Evolutionary conservation across 2,888 invertebrate genomes (phyloP), one percentile per base, ranked within the genome.

Genomic region (Philaethria dido): DNA sequence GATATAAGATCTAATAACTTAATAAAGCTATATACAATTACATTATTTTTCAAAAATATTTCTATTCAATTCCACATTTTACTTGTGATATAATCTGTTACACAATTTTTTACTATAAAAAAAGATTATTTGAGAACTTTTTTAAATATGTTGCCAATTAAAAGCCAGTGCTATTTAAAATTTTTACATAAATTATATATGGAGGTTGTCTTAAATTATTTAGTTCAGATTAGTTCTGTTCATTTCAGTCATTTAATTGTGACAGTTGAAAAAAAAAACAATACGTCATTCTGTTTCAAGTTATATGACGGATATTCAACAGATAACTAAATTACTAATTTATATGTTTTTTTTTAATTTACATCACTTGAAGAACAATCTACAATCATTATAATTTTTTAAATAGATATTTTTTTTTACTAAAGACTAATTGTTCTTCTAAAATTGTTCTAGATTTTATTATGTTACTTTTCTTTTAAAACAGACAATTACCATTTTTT

Each of bases 41-140:
- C n/a, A 0, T 33, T 29, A 0, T 52, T 29, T 29, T 52, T 29
- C 11, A 52, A 52, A 52, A 52, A 52, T 52, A 52, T 52, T 52
- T 52, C 29, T 52, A 52, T 29, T 52, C 52, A 52, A 52, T 52
- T 52, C 52, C 52, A 52, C 13, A 39, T 3, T 13, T 13, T 39
- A 13, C 39, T 13, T 39, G 9, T n/a, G n/a, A 8, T 16, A 44
- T 16, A 44, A 44, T 44, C 16, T 44, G 44, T 44, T 8, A 8
- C 13, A 39, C 2, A 2, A 11, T 39, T 39, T 39, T 39, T 39
- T 25, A 25, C 9, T 33, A 33, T 33, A 33, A 3, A 33, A 29
- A 29, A 29, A 33, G 4, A 1, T 8, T 8, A 8, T 33, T 8
- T 8, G 9, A 29, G 6, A 29, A 29, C 29, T 29, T 29, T 33